Conservation (phyloP, 2,888 invertebrate genomes). For the Taphrorychus bicolor region DNA sequence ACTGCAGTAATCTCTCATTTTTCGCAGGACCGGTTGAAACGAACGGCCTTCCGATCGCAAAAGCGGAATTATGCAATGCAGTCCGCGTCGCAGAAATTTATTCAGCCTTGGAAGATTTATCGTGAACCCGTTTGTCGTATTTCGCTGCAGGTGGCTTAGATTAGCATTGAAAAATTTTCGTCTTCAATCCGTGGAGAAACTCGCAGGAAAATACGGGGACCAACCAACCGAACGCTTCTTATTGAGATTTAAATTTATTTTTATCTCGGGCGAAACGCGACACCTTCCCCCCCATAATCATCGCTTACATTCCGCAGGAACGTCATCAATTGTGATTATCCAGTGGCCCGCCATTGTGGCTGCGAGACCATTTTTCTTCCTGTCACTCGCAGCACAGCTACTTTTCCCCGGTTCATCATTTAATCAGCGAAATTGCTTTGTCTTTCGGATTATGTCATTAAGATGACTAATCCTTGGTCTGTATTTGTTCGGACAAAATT, state of each 20-base stretch:
- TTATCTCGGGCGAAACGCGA: conserved; percentile 17
- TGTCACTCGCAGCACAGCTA: conserved; percentile 27
- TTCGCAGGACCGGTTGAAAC: conserved; percentile 16
- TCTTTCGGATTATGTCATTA: conserved; percentile 13
- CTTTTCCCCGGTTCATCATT: conserved; percentile 25
- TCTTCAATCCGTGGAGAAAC: not conserved
- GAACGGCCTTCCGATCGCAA: conserved; percentile 22
- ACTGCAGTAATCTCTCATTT: conserved; percentile 32
- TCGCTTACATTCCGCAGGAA: conserved; percentile 24
- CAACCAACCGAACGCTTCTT: not conserved
- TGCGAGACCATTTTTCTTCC: conserved; percentile 33
- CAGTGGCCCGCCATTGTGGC: conserved; percentile 33
- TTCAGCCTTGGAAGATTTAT: conserved; percentile 31
- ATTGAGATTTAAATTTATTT: conserved; percentile 18
- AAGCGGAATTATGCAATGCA: conserved; percentile 25
- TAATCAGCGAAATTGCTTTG: conserved; percentile 15
- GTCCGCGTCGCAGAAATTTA: conserved; percentile 27
- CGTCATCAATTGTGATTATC: conserved; percentile 38
- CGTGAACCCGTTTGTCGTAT: conserved; percentile 21
- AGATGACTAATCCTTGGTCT: not conserved
- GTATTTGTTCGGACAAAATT: no score
- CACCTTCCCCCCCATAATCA: conserved; percentile 18
- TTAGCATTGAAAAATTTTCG: not conserved
- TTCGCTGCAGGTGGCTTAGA: conserved; percentile 11
- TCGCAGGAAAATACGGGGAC: not conserved